phyloP scores from a whole-genome alignment of 2,888 invertebrate species.

The Eudasyphora cyanicolor region DNA sequence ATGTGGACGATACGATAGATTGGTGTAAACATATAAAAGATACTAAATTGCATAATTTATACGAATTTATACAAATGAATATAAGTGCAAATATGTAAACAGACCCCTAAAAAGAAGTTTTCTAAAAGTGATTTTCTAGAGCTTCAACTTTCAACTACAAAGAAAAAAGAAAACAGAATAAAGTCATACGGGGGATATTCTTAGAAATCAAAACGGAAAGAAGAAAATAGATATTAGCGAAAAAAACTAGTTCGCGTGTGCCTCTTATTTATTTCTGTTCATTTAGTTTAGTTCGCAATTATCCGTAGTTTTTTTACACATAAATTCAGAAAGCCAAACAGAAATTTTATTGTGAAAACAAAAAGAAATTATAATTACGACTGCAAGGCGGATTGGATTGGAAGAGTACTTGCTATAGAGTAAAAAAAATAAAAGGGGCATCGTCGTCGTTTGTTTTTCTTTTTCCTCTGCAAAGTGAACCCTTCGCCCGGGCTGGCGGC shows the following conservation, averaged over 20 bases:
- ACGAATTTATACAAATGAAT: conserved; percentile 6
- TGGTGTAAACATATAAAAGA: conserved; percentile 34
- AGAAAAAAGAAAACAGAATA: conserved; percentile 25
- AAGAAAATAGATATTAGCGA: conserved; percentile 33
- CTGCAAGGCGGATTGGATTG: too few relatives aligned
- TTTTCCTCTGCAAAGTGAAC: conserved; percentile 12
- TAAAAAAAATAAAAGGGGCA: conserved; percentile 35
- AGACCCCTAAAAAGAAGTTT: background rate
- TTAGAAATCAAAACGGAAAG: conserved; percentile 16
- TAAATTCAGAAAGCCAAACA: conserved; percentile 16
- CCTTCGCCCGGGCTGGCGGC: background rate
- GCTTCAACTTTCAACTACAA: conserved; percentile 46
- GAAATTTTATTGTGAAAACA: background rate
- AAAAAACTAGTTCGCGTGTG: conserved; percentile 50
- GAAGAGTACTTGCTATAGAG: too few relatives aligned
- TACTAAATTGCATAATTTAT: background rate
- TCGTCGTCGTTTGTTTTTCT: conserved; percentile 31
- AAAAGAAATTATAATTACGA: conserved; percentile 15
- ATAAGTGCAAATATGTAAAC: conserved; percentile 47
- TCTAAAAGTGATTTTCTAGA: conserved; percentile 53
- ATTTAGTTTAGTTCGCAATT: background rate
- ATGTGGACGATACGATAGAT: conserved; percentile 21
- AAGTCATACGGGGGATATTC: too few relatives aligned
- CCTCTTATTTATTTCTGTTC: conserved; percentile 33
- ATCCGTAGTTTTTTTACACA: background rate